These are phyloP conservation scores for Periplaneta americana DNA, from an alignment of 1,140 invertebrate genomes.

Conservation along the genomic window DNA sequence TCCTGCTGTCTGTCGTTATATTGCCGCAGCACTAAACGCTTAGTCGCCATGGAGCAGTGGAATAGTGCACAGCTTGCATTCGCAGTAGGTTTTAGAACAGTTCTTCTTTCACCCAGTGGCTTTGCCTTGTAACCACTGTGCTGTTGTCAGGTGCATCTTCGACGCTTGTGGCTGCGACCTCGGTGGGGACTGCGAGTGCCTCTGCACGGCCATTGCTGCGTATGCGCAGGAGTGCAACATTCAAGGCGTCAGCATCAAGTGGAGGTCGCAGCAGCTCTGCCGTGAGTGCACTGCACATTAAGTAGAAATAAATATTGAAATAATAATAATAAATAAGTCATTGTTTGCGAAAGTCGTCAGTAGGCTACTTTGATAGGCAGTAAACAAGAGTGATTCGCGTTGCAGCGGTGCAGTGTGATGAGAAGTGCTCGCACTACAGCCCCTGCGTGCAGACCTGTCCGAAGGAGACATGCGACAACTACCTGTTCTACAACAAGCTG, in stretches of 20 bases:
- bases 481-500: conserved; percentile 47
- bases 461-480: conserved; percentile 75
- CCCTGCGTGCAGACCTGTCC: conserved; percentile 78
- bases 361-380: too few relatives aligned
- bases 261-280: conserved; percentile 75
- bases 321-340: too few relatives aligned
- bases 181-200: conserved; percentile 84
- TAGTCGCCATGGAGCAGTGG: too few relatives aligned
- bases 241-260: conserved; percentile 46
- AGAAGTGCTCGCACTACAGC: conserved; percentile 68
- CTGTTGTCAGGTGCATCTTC: conserved; percentile 57
- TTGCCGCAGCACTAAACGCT: too few relatives aligned
- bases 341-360: too few relatives aligned
- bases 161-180: conserved; percentile 84
- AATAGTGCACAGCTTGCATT: too few relatives aligned
- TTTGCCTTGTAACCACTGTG: neutral
- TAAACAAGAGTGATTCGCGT: neutral
- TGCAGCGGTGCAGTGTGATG: conserved; percentile 81
- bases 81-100: too few relatives aligned
- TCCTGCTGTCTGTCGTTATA: too few relatives aligned
- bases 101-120: too few relatives aligned
- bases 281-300: conserved; percentile 61
- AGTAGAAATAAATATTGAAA: too few relatives aligned
- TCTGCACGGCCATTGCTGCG: conserved; percentile 80
- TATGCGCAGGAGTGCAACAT: conserved; percentile 77